These are phyloP conservation scores for Cisticola juncidis DNA, from an alignment of 2,113 vertebrate species.

Conservation along the genomic window DNA sequence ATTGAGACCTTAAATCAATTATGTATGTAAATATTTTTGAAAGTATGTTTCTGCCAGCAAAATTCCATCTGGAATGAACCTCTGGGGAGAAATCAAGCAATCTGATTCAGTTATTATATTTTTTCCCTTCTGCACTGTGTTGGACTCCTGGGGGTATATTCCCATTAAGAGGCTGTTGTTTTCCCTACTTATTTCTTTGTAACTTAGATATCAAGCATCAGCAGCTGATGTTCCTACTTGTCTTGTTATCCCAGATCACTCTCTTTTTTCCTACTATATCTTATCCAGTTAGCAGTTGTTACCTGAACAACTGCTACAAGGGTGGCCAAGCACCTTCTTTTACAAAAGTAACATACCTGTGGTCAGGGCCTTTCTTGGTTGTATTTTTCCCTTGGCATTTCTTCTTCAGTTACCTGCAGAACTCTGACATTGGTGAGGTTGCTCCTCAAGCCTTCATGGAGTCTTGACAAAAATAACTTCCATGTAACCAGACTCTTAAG, in stretches of 20 bases:
- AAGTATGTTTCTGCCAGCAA: not conserved
- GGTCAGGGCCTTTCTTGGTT: not conserved
- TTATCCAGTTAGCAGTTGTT: not conserved
- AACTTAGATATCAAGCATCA: not conserved
- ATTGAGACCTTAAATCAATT: not conserved
- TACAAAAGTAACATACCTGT: not conserved
- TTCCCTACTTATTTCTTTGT: not conserved
- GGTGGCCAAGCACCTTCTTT: not conserved
- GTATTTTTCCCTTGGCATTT: not conserved
- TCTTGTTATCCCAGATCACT: not conserved
- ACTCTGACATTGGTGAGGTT: not conserved
- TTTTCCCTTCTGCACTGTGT: not conserved
- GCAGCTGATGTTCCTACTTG: not conserved
- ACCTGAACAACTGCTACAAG: not conserved
- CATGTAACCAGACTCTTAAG: not conserved
- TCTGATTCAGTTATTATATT: not conserved
- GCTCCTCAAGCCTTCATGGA: not conserved
- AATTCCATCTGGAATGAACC: not conserved
- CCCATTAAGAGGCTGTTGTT: not conserved
- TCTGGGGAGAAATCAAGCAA: not conserved
- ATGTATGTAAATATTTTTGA: not conserved
- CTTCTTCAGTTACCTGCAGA: not conserved
- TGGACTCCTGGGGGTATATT: not conserved
- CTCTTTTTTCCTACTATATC: not conserved
- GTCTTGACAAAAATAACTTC: not conserved